Evolutionary conservation across 2,797 vertebrate species (phyloP).

Genomic region (Micrastur ruficollis): DNA sequence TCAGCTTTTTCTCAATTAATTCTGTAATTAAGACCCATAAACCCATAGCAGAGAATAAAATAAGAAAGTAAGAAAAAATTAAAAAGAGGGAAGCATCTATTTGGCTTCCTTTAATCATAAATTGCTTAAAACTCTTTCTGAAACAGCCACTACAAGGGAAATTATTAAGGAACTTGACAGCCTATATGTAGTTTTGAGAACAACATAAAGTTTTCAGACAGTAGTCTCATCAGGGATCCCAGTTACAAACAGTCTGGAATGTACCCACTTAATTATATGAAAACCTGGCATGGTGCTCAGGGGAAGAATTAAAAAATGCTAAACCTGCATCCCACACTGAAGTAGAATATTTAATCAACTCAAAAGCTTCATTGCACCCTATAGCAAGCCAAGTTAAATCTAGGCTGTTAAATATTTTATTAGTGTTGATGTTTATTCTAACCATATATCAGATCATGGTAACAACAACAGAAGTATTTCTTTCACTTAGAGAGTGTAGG

Average conservation of each 20-base stretch:
- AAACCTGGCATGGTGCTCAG: conserved; percentile 38
- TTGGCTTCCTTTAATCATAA: conserved; percentile 13
- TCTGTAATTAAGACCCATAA: conserved; percentile 52
- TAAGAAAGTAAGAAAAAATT: background rate
- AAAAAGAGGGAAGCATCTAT: rapidly evolving
- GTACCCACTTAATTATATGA: conserved; percentile 43
- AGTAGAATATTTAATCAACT: conserved; percentile 52
- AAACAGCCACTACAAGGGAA: background rate
- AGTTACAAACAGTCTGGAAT: conserved; percentile 18
- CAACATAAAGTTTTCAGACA: conserved; percentile 25
- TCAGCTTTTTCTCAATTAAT: conserved; percentile 34
- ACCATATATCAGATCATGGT: background rate
- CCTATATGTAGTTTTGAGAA: background rate
- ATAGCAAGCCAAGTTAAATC: background rate
- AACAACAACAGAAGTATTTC: background rate
- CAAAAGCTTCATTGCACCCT: conserved; percentile 20
- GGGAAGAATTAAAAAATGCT: conserved; percentile 34
- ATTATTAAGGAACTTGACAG: background rate
- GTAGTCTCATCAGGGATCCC: conserved; percentile 9
- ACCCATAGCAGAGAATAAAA: background rate
- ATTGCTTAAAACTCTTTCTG: background rate
- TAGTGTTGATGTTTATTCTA: background rate
- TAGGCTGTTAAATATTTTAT: conserved; percentile 43
- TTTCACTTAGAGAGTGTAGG: background rate
- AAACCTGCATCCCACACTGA: conserved; percentile 11